These are phyloP conservation scores for Eurystomus glaucurus DNA, from an alignment of 2,797 vertebrate species.

Conservation along the genomic window DNA sequence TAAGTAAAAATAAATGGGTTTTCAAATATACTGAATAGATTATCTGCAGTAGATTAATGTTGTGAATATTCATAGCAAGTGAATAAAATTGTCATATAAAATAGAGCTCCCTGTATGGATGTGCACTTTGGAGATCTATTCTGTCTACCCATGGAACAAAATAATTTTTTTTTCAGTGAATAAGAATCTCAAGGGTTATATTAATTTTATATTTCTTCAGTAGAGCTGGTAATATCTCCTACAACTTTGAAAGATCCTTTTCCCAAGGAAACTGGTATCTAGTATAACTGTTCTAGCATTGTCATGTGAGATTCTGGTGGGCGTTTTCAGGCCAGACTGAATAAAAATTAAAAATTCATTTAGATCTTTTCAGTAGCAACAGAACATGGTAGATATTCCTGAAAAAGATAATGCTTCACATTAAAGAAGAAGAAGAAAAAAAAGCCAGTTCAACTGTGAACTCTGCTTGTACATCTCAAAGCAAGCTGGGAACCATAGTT, in stretches of 20 bases:
- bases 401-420: neutral
- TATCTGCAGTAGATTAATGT: slow-evolving; percentile 79
- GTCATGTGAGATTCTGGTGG: neutral
- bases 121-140: slow-evolving; percentile 25
- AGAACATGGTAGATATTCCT: neutral
- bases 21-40: slow-evolving; percentile 81
- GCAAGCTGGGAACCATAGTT: neutral
- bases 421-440: neutral
- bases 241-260: neutral
- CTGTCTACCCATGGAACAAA: slow-evolving; percentile 11
- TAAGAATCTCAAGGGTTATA: neutral
- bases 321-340: neutral
- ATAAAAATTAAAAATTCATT: neutral
- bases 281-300: neutral
- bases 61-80: slow-evolving; percentile 79
- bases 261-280: neutral
- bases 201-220: slow-evolving; percentile 8
- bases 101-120: slow-evolving; percentile 55
- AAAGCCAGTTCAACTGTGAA: neutral
- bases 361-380: neutral
- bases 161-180: neutral
- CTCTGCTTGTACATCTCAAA: neutral
- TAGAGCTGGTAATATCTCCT: neutral
- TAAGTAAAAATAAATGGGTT: slow-evolving; percentile 85
- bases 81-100: slow-evolving; percentile 84